Evolutionary conservation across 2,113 vertebrate species (phyloP), one percentile per base, ranked within the genome.

Genomic region (Buteo buteo): DNA sequence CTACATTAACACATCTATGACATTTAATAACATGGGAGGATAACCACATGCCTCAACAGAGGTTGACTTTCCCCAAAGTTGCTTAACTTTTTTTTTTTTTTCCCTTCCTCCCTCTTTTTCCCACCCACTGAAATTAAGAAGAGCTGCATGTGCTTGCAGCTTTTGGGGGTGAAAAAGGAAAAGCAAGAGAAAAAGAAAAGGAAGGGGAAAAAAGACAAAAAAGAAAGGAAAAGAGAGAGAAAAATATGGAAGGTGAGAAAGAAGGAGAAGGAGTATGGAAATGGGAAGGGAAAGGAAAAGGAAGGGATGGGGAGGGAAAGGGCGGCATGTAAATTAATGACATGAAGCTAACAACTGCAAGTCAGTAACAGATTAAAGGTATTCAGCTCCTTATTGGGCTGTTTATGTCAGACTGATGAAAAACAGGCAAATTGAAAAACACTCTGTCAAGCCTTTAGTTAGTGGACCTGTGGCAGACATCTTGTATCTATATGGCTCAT

Each of bases 1-100:
- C 65, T 91, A 93, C 40, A 54, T 96, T 97, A 97, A 97, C 88
- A 96, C 94, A 93, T 95, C 93, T 84, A 54, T 88, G 94, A 96
- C 92, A 97, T 96, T 95, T 90, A 98, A 96, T 94, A 95, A 93
- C 55, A 90, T 9, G 8, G 71, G 85, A 97, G 74, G 88, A 94
- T 96, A 98, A 94, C 79, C 92, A 88, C 86, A 90, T 79, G 92
- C 61, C 93, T 97, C 96, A 90, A 88, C 19, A 79, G 87, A 97
- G 69, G 81, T 64, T 94, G 88, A 76, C 50, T 95, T 97, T 59
- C 88, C 54, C 44, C 54, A 55, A 77, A 89, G 67, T 85, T 93
- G 65, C 52, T 95, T 90, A 76, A 91, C 25, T 19, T 72, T 90
- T 71, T 31, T 66, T 40, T 40, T 42, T 82, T 93, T 49, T 49